Evolutionary conservation across 2,888 invertebrate species (phyloP), one percentile per base, ranked within the genome.

Genomic region (Zaprionus lineosus): DNA sequence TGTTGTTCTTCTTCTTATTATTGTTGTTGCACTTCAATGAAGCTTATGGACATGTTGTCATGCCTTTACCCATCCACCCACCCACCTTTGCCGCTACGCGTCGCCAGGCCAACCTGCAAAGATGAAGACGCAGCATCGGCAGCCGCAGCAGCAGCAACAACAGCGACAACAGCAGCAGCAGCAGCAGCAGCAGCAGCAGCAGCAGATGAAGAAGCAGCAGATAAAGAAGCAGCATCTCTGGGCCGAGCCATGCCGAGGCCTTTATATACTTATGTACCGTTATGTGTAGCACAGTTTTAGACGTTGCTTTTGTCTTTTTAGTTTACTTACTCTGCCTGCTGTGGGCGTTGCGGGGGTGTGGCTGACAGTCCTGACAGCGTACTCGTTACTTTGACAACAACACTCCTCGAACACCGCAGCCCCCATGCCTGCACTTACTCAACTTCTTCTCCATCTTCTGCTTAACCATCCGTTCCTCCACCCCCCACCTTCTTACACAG

Each of bases 311-410:
- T 84, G 84, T 84, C 83, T 82, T 81, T 72, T 84, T 73, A 71
- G 69, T 69, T 69, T 69, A 53, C 71, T 68, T 68, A 58, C 64
- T 59, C 41, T 18, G 53, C 34, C 46, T 48, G 44, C 33, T 29
- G 43, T 34, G 47, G 46, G 44, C 12, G 37, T 16, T 24, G 37
- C n/a, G 16, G 24, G 47, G 67, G 57, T 62, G 70, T 53, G 62
- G 52, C 77, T 79, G 84, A 81, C 78, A 79, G 64, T 70, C 46
- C 65, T 79, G 78, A 79, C 78, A 84, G 78, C 78, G 84, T 48
- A 77, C 82, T 79, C 84, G 78, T 79, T 79, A 79, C 84, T 79
- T 79, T 79, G 78, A 84, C 78, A 79, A 84, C 78, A 67, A n/a
- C n/a, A n/a, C n/a, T n/a, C n/a, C n/a, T n/a, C n/a, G n/a, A n/a